Conservation (phyloP, 2,888 invertebrate species). For the Eupithecia tripunctaria region DNA sequence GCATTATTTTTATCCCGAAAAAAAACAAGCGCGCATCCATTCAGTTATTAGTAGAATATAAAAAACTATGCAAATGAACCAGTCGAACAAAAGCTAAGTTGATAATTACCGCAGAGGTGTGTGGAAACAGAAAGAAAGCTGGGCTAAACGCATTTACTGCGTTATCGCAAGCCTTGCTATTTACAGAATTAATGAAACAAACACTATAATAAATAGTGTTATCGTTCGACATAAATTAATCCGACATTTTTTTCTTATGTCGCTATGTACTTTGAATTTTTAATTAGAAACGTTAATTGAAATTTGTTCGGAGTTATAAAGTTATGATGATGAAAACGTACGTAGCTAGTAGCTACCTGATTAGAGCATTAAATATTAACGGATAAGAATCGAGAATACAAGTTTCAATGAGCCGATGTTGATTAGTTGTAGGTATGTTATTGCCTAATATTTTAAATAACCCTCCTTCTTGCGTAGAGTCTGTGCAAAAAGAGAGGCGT, state of each 20-base stretch:
- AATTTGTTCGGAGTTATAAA: constrained; percentile 60
- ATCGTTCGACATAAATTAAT: constrained; percentile 56
- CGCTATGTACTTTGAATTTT: constrained; percentile 61
- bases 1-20: background rate
- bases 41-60: background rate
- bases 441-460: background rate
- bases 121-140: constrained; percentile 7
- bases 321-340: constrained; percentile 53
- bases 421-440: background rate
- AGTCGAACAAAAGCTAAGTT: background rate
- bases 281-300: constrained; percentile 82
- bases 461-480: background rate
- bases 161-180: constrained; percentile 44
- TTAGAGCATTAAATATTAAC: constrained; percentile 47
- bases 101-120: background rate
- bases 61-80: background rate
- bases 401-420: background rate
- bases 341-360: constrained; percentile 47
- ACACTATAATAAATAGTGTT: constrained; percentile 74
- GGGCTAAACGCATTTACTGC: constrained; percentile 27
- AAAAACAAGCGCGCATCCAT: background rate
- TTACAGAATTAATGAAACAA: constrained; percentile 75
- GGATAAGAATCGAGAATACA: constrained; percentile 21
- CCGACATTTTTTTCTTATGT: constrained; percentile 70
- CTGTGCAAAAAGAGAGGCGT: too few species aligned